Base-by-base conservation (phyloP, 2,888 invertebrate genomes). In the Lomographa bimaculata region DNA sequence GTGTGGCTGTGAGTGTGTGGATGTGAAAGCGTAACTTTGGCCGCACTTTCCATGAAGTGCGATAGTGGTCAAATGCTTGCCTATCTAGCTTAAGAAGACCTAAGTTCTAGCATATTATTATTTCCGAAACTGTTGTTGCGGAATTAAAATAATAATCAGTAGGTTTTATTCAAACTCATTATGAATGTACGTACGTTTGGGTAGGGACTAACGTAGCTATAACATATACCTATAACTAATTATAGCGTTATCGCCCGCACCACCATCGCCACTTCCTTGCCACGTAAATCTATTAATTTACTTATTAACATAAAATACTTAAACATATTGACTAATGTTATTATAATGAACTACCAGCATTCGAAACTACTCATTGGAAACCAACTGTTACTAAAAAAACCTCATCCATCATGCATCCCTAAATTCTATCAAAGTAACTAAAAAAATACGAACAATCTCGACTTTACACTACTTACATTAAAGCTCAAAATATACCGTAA, bases 351-450 rank as follows among this genome's bases (percentile, higher is more conserved):
- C 61, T 57, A 53, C 45, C 49, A 47, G 42, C 55, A 58, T 47
- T 49, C 44, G 51, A 58, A 48, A 48, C 48, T 49, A 57, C 54
- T 51, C 50, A 57, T 43, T 45, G 58, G 48, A 45, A 52, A 57
- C 58, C 56, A 58, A 60, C 54, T 60, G 62, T 57, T 55, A 57
- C 57, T 49, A 63, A 68, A 68, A 69, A 68, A 68, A 66, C 64
- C 58, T 45, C 57, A 64, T 66, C 54, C 54, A 61, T 64, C 57
- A 61, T 44, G 42, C 50, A 57, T 44, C 55, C 51, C 48, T 54
- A 46, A 33, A 19, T 29, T 26, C 14, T 14, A 14, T 14, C 14
- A 14, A 5, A 9, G n/a, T n/a, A n/a, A 18, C 8, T 9, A 10
- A 9, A n/a, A 7, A 24, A 17, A 10, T 7, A 17, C 4, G 1